Base-by-base conservation (phyloP, 1,140 invertebrate species). In the Formica exsecta region DNA sequence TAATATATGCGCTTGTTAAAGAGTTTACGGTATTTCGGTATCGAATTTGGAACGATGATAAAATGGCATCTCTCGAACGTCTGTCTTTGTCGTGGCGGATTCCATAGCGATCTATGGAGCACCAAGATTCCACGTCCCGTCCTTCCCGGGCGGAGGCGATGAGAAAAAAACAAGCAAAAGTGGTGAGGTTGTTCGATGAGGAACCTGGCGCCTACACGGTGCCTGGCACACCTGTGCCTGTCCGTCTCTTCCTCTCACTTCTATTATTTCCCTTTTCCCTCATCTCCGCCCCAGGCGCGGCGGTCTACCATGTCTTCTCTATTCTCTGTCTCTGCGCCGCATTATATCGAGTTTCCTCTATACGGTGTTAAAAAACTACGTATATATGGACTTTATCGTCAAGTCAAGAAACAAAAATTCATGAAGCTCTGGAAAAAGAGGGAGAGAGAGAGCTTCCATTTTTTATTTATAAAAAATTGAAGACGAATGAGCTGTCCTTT, bases 211-310 rank as follows among this genome's bases (percentile, higher is more conserved):
- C 92, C 93, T 93, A 86, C 84, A 75, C 86, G 80, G 87, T 87
- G 86, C 87, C 86, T 86, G 91, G 81, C 91, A 92, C 93, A 93
- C 93, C 93, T 94, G 93, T 94, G 92, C 89, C 44, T 79, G 79
- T 73, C 83, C 76, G 89, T 86, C 89, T 77, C 88, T 89, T 86
- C 74, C 89, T 86, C 76, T 85, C 74, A 36, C 41, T 81, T 44
- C 71, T 64, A 66, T 61, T 85, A 65, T 71, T 83, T 73, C 64
- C 71, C 64, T 80, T 57, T 64, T 36, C 48, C 48, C 57, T 62
- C 38, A n/a, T 68, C 74, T 65, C 70, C 36, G 61, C 66, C 62
- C 48, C 38, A 48, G 61, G 48, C 84, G 54, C 51, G 51, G 84
- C 51, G 38, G 51, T 86, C 84, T 81, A 65, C 44, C 19, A 32